A percentile compares a stretch with the other conserved stretches of the same genome.
phyloP scores from a whole-genome alignment of 2,113 vertebrate genomes.

The Passerina amoena region DNA sequence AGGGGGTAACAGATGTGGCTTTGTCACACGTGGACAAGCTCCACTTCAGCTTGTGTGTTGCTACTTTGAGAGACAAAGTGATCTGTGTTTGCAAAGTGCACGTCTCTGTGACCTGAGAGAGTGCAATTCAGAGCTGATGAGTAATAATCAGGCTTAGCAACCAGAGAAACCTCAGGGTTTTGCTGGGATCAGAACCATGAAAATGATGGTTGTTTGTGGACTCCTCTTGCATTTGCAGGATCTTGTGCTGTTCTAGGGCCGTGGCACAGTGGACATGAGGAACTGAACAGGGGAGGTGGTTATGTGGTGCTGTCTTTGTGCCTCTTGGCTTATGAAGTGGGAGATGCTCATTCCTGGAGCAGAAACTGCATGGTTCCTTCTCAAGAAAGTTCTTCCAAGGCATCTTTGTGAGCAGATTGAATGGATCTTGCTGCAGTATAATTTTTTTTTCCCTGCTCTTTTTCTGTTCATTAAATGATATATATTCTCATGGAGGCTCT shows the following conservation, averaged over 20 bases:
- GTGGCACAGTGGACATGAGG: accelerated
- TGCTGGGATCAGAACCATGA: not conserved
- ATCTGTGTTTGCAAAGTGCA: accelerated
- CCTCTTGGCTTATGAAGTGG: not conserved
- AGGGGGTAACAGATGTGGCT: not conserved
- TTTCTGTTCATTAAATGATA: not conserved
- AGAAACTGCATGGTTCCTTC: not conserved
- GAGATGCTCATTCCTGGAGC: not conserved
- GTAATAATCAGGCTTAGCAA: not conserved
- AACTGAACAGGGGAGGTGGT: not conserved
- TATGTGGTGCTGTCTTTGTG: not conserved
- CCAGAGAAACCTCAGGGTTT: not conserved
- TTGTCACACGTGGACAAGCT: not conserved
- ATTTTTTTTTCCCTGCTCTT: not conserved
- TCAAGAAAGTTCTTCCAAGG: not conserved
- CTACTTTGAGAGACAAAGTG: not conserved
- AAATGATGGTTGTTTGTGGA: not conserved
- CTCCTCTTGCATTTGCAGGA: not conserved
- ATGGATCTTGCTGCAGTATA: accelerated
- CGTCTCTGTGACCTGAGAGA: not conserved
- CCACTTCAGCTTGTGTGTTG: not conserved
- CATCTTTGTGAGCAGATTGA: not conserved
- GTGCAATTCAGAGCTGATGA: not conserved
- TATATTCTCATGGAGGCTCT: not conserved
- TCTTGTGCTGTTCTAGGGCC: not conserved